Conservation (phyloP, 2,113 vertebrate species). For the Cololabis saira region DNA sequence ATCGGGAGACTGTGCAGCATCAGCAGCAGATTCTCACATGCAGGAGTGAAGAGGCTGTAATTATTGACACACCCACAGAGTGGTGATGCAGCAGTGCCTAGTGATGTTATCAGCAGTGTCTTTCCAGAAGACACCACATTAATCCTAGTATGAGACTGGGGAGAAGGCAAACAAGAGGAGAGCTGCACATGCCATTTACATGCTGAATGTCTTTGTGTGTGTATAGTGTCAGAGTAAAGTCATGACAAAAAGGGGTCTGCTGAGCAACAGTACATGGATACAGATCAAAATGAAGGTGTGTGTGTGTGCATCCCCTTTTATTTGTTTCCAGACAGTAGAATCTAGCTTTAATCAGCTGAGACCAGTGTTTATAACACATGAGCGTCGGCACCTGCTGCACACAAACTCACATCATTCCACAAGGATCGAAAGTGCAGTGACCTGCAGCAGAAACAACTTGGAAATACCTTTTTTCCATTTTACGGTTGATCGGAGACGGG, state of each 20-base stretch:
- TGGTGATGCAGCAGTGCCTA: conserved; percentile 53
- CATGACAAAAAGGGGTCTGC: neutral
- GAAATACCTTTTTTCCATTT: conserved; percentile 18
- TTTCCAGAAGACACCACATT: conserved; percentile 16
- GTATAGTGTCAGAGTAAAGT: neutral
- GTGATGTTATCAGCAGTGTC: conserved; percentile 52
- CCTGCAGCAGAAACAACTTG: conserved; percentile 31
- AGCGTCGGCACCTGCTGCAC: neutral
- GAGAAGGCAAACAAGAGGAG: neutral
- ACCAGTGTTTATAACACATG: conserved; percentile 6
- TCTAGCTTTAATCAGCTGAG: conserved; percentile 29
- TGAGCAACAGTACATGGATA: neutral
- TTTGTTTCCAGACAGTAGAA: conserved; percentile 6
- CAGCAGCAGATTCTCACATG: conserved; percentile 26
- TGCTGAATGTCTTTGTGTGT: neutral
- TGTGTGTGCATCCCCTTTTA: neutral
- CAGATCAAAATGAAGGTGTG: neutral
- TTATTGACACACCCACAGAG: conserved; percentile 8
- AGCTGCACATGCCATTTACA: neutral
- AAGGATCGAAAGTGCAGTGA: conserved; percentile 26
- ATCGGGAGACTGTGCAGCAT: conserved; percentile 29
- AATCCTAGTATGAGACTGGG: neutral
- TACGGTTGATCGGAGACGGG: conserved; percentile 8
- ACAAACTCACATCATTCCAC: neutral
- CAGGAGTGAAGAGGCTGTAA: conserved; percentile 30